Conservation (phyloP, 2,113 vertebrate species). For the Chaetorhynchus papuensis region DNA sequence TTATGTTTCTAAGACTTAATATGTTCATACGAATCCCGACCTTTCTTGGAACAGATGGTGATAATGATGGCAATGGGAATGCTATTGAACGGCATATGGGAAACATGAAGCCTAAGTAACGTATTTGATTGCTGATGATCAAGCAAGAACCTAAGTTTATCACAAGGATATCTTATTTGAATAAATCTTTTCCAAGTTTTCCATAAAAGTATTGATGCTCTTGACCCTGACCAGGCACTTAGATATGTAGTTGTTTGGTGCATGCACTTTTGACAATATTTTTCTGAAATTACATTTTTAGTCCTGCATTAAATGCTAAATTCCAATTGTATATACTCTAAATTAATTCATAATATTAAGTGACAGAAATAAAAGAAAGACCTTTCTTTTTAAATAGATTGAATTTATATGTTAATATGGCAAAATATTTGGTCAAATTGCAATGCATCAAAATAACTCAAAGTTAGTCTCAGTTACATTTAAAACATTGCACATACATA, state of each 20-base stretch:
- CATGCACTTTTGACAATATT: neutral
- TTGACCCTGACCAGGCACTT: neutral
- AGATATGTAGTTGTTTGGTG: neutral
- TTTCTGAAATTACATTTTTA: neutral
- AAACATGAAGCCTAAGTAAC: neutral
- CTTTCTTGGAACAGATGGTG: constrained; percentile 36
- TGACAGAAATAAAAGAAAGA: neutral
- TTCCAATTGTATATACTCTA: neutral
- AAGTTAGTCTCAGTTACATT: neutral
- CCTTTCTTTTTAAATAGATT: neutral
- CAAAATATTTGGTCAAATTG: neutral
- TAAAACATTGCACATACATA: neutral
- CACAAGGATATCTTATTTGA: neutral
- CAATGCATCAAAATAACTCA: neutral
- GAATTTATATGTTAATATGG: too few species aligned
- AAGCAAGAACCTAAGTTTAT: neutral
- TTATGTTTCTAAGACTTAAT: neutral
- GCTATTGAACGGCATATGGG: neutral
- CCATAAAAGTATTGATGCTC: neutral
- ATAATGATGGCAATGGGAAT: neutral
- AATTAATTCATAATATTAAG: neutral
- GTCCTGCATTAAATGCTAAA: neutral
- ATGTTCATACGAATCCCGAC: neutral
- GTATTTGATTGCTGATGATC: neutral
- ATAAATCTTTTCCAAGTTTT: neutral